Evolutionary conservation across 2,113 vertebrate genomes (phyloP), one percentile per base, ranked within the genome.

Genomic region (Podarcis cretensis): DNA sequence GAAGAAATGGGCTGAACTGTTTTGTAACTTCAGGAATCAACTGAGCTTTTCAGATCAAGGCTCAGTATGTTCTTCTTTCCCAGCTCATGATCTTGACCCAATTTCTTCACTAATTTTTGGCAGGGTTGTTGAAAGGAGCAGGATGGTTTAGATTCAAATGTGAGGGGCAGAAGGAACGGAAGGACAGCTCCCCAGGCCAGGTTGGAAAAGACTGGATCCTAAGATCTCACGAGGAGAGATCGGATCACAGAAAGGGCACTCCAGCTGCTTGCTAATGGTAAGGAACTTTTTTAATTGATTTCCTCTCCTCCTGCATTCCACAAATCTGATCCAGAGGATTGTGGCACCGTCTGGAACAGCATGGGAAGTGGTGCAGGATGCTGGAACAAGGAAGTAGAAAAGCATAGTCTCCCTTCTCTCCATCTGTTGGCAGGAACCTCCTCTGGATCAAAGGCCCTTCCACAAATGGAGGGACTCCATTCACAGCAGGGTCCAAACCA

Each of bases 21-120:
- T 57, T 86, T 43, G 82, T 9, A 92, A 75, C 77, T 91, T n/a
- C 81, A 80, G 35, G 71, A 79, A 87, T 35, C 87, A 80, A 43
- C 59, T 77, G 79, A 35, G 54, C 9, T 16, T 87, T 63, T 82
- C 48, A 20, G 43, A 35, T 65, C 57, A 16, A 6, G 69, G 32
- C 6, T 88, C 71, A 32, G 21, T 74, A 23, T 37, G 18, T 75
- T 35, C 32, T 21, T 20, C 35, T 59, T 63, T 66, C 66, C 66
- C 40, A 48, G 1, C 5, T 16, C 37, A 12, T 71, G 37, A 13
- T n/a, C 37, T 13, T 40, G 5, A 8, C 37, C 35, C 5, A 48
- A 10, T 40, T 83, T 14, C 3, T 21, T 65, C 59, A 54, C 40
- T 68, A 16, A 43, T 25, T 68, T n/a, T 65, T 37, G 27, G 35